Conservation (phyloP, 2,113 vertebrate species). For the Dendropsophus ebraccatus region DNA sequence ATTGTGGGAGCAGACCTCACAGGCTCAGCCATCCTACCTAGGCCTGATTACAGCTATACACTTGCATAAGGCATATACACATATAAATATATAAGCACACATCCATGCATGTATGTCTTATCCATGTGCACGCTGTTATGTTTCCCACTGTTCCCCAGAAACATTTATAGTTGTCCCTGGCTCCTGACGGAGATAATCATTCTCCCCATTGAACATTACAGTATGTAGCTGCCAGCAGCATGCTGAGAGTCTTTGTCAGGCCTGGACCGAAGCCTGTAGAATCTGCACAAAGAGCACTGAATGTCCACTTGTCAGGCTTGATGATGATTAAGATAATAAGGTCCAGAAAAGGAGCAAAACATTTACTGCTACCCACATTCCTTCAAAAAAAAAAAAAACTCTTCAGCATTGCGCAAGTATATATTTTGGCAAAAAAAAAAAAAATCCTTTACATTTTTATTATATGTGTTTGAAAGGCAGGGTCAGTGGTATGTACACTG, state of each 20-base stretch:
- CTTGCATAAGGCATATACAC: too few relatives aligned
- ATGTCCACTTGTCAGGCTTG: background rate
- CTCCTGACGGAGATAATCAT: background rate
- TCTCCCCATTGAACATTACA: background rate
- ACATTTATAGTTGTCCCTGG: background rate
- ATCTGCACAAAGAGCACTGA: background rate
- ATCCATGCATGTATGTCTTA: background rate
- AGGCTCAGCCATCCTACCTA: too few relatives aligned
- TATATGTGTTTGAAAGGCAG: too few relatives aligned
- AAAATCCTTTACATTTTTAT: too few relatives aligned
- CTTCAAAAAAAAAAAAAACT: too few relatives aligned
- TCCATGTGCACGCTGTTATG: background rate
- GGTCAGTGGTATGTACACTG: too few relatives aligned
- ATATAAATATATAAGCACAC: too few relatives aligned
- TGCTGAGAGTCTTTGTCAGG: constrained; percentile 2
- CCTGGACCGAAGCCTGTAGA: constrained; percentile 1
- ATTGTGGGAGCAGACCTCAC: too few relatives aligned
- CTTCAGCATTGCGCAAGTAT: background rate
- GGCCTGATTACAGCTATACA: too few relatives aligned
- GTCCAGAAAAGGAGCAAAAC: background rate
- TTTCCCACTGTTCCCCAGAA: background rate
- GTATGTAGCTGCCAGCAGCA: constrained; percentile 8
- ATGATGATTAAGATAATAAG: constrained; percentile 5
- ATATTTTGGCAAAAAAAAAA: background rate
- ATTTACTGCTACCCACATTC: too few relatives aligned